A percentile compares a stretch with the other conserved stretches of the same genome.
Evolutionary conservation across 1,140 invertebrate genomes (phyloP).

Genomic region (Saccostrea cuccullata): DNA sequence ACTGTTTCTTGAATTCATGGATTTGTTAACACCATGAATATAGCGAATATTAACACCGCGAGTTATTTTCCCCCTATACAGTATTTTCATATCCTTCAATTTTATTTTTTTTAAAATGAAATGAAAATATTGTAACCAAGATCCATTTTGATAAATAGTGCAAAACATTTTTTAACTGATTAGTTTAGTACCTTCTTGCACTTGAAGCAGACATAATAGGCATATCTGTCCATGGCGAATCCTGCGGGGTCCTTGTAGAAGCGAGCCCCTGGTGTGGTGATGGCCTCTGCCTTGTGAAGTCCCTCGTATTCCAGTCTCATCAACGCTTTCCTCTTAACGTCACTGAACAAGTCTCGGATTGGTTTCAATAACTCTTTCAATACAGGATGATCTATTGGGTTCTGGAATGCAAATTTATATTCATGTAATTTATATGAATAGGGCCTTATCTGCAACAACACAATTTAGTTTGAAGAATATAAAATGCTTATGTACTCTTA

Average conservation of each 20-base stretch:
- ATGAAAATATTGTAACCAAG: no score
- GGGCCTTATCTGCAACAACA: neutral
- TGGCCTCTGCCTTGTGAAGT: conserved; percentile 87
- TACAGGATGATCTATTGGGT: conserved; percentile 90
- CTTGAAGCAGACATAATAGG: conserved; percentile 98
- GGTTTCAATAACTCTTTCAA: conserved; percentile 88
- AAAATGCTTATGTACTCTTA: neutral
- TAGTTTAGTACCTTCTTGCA: conserved; percentile 89
- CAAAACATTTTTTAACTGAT: conserved; percentile 23
- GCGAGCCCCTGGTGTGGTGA: conserved; percentile 83
- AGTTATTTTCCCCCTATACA: no score
- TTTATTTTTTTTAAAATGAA: no score
- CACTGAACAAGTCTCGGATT: conserved; percentile 89
- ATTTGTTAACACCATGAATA: no score
- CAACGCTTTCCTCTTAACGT: conserved; percentile 94
- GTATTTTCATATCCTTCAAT: no score
- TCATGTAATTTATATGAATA: no score
- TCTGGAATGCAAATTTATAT: conserved; percentile 78
- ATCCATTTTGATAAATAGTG: no score
- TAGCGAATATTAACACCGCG: no score
- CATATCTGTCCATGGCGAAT: conserved; percentile 98
- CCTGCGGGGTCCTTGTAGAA: conserved; percentile 89
- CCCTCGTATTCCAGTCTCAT: conserved; percentile 99
- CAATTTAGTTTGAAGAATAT: neutral
- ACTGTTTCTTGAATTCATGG: no score